Evolutionary conservation across 2,113 vertebrate species (phyloP), one percentile per base, ranked within the genome.

Genomic region (Corythoichthys haematopterus): DNA sequence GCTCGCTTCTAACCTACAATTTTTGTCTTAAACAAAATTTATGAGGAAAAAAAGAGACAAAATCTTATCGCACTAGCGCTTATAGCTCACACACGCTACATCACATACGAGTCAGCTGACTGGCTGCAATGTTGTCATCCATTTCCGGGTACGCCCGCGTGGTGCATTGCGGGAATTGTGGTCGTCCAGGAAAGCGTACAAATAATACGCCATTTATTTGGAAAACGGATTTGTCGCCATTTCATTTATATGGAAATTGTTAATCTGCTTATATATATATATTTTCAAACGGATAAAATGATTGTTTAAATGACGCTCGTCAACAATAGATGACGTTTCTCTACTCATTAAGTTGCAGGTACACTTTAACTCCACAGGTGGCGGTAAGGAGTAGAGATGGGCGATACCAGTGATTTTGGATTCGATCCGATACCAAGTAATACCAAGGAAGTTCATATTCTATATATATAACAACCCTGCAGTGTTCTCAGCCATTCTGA

Each of bases 111-210:
- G 79, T 89, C 86, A 89, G 82, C 15, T 87, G 86, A 82, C 36
- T 87, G 86, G 81, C 36, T 45, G 35, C 2, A 40, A 58, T 12
- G 15, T 33, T 56, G 38, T 9, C 11, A 65, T 80, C 63, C 33
- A 0, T 51, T 78, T 83, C 72, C 58, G 59, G 67, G 2, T 58
- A 33, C 0, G 0, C 1, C 40, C 33, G 3, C 63, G 12, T 2
- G 64, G 8, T 63, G 88, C 64, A 75, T 78, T 65, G 0, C 77
- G 88, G 90, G 84, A 75, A 55, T 11, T 69, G 82, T 77, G 84
- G 72, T 60, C n/a, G 6, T 14, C 40, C 40, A 43, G 6, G 6
- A 7, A 43, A 43, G 20, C 20, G 20, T 28, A 28, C 20, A 28
- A 28, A 28, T 28, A 28, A 28, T 28, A 0, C 20, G 20, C 20